Base-by-base conservation (phyloP, 2,797 vertebrate genomes). In the Cygnus olor region DNA sequence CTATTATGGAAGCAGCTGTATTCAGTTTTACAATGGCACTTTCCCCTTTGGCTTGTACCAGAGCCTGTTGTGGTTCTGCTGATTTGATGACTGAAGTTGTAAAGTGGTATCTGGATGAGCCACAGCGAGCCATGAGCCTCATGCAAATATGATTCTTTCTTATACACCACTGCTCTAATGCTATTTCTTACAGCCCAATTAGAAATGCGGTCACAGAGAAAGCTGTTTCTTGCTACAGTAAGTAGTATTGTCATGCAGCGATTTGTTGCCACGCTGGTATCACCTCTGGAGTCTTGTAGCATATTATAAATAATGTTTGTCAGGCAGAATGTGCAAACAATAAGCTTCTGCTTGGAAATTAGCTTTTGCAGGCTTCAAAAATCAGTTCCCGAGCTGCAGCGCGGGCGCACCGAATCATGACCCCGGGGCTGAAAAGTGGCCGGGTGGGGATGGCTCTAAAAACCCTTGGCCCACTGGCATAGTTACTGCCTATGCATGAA, bases 1-100 rank as follows among this genome's bases (percentile, higher is more conserved):
- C 98, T 98, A 99, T 99, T 99, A 99, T 99, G 98, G 98, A 98
- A 98, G 98, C 99, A 99, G 99, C 99, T 99, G 99, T 98, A 98
- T 97, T 98, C 98, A 97, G 98, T 98, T 98, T 98, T 96, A 98
- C 97, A 98, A 98, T 98, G 97, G 98, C 97, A 97, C 97, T 97
- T 96, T 96, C 95, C 96, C 94, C 89, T 95, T 96, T 97, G 97
- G 96, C 97, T 97, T 96, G 83, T 95, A 89, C 91, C 95, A 81
- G 94, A 97, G 96, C 94, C 95, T 97, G 98, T 97, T 98, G 98
- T 97, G 97, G 97, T 98, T 98, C 97, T 98, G 96, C 95, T 96
- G 97, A 97, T 98, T 97, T 95, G 97, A 97, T 96, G 97, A 97
- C 77, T 90, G 94, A 89, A 94, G 92, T 95, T 95, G 93, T 97